Conservation (phyloP, 2,113 vertebrate genomes). For the Megaptera novaeangliae region DNA sequence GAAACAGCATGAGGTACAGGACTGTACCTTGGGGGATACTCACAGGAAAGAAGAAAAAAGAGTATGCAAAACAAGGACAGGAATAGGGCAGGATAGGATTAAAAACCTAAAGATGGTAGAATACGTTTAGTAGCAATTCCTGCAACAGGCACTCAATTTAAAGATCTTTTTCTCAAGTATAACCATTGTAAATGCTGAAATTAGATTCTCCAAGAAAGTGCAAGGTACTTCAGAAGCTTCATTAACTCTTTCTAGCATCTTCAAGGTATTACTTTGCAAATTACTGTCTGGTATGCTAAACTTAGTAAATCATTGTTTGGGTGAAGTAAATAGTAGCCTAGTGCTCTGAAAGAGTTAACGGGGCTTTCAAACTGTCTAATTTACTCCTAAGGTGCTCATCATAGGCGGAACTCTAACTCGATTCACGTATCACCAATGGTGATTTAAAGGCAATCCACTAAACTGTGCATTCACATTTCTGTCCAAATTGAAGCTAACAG, state of each 20-base stretch:
- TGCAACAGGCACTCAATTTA: neutral
- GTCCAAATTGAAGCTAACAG: neutral
- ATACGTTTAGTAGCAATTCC: neutral
- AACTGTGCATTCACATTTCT: neutral
- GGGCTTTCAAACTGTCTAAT: constrained; percentile 47
- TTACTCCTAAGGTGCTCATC: constrained; percentile 16
- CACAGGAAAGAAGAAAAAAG: neutral
- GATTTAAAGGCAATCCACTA: constrained; percentile 5
- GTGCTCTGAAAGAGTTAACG: constrained; percentile 48
- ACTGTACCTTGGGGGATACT: neutral
- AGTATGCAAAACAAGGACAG: neutral
- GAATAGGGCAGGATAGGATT: neutral
- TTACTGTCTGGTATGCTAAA: constrained; percentile 50
- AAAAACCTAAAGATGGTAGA: neutral
- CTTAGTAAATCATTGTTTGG: constrained; percentile 54
- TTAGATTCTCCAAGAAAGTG: constrained; percentile 12
- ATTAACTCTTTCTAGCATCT: constrained; percentile 56
- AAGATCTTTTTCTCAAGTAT: neutral
- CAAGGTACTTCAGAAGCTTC: neutral
- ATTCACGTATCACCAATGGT: neutral
- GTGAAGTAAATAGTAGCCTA: constrained; percentile 32
- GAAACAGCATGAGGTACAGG: neutral
- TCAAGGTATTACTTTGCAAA: constrained; percentile 51
- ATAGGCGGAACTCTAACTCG: neutral
- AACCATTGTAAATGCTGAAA: neutral